phyloP scores from a whole-genome alignment of 2,113 vertebrate species.

The Caloenas nicobarica region DNA sequence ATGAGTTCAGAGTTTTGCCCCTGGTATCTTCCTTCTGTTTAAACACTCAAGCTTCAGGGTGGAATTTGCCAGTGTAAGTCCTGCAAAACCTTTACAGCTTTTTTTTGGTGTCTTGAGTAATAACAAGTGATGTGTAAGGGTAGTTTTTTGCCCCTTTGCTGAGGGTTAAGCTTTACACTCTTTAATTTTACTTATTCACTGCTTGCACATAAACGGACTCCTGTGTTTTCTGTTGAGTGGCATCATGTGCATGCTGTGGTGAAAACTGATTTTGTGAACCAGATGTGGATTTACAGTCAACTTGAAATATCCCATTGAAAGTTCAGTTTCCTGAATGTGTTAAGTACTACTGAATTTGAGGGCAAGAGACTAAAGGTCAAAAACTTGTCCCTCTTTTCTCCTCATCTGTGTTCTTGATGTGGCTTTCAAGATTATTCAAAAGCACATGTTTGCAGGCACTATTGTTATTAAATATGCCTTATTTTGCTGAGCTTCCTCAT shows the following conservation, averaged over 20 bases:
- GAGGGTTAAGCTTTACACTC: neutral
- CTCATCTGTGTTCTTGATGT: constrained; percentile 63
- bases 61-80: neutral
- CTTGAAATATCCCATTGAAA: constrained; percentile 45
- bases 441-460: constrained; percentile 56
- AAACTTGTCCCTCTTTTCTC: constrained; percentile 32
- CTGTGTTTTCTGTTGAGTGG: constrained; percentile 27
- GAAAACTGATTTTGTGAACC: constrained; percentile 16
- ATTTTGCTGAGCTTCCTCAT: constrained; percentile 47
- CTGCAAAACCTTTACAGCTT: neutral
- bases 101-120: neutral
- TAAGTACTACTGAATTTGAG: constrained; percentile 45
- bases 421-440: constrained; percentile 64
- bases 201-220: neutral
- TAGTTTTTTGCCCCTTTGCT: neutral
- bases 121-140: neutral
- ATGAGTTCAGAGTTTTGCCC: constrained; percentile 16
- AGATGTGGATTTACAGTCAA: constrained; percentile 53
- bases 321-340: constrained; percentile 40
- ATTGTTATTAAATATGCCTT: constrained; percentile 61
- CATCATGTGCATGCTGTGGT: neutral
- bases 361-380: constrained; percentile 53
- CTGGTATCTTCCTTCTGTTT: neutral
- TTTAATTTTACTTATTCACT: neutral
- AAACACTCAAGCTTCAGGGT: neutral